These are phyloP conservation scores for Myanophis thanlyinensis DNA, from an alignment of 2,113 vertebrate genomes.

Conservation along the genomic window DNA sequence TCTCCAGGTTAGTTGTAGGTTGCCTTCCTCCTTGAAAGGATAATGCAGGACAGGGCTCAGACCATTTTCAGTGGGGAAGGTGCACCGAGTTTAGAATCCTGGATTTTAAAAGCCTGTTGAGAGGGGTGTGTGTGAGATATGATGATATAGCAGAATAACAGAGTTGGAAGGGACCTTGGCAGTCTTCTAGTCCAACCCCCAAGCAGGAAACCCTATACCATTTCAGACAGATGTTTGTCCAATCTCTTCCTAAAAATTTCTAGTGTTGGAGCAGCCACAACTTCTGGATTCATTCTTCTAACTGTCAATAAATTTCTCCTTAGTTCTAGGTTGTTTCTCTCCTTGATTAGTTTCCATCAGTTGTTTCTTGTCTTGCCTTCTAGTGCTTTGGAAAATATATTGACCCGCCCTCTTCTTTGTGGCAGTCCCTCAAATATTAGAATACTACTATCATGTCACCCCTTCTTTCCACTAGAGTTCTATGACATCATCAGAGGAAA, in stretches of 20 bases:
- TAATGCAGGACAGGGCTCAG: neutral
- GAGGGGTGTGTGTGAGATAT: neutral
- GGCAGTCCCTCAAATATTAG: neutral
- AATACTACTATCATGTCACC: neutral
- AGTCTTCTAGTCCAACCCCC: neutral
- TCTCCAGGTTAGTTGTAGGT: neutral
- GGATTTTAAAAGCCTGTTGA: neutral
- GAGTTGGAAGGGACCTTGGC: neutral
- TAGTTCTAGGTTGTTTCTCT: neutral
- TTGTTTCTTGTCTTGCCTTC: neutral
- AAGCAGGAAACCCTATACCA: too few relatives aligned
- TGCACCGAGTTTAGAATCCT: neutral
- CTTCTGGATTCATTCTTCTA: neutral
- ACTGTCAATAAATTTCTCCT: neutral
- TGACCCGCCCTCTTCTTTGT: neutral
- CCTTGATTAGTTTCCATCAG: neutral
- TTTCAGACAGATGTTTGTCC: too few relatives aligned
- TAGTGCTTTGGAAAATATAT: neutral
- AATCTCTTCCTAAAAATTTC: too few relatives aligned
- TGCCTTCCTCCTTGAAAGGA: neutral
- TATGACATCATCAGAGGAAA: neutral
- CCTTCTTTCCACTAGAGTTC: neutral
- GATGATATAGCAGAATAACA: neutral
- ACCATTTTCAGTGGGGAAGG: neutral
- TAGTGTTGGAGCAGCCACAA: too few relatives aligned